Percentiles rank a stretch among this genome's conserved stretches.
These are phyloP conservation scores for Oreamnos americanus DNA, from an alignment of 2,113 vertebrate genomes.

Conservation along the genomic window DNA sequence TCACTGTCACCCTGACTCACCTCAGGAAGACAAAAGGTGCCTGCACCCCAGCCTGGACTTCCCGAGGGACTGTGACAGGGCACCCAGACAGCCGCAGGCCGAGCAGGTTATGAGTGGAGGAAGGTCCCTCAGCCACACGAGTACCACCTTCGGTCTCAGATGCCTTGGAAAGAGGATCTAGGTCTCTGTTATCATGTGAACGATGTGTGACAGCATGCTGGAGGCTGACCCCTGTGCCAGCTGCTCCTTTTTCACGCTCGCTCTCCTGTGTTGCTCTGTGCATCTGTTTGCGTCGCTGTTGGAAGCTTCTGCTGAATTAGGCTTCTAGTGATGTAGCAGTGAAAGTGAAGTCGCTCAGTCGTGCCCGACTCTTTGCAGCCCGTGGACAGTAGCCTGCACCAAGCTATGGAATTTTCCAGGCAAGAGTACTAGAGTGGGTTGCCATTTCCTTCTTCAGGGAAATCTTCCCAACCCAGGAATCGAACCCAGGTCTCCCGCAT, in stretches of 20 bases:
- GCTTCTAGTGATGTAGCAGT: background rate
- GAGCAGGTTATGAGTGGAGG: background rate
- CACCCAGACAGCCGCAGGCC: background rate
- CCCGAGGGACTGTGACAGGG: background rate
- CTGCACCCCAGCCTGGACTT: background rate
- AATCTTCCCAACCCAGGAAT: too few relatives aligned
- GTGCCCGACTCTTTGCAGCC: too few relatives aligned
- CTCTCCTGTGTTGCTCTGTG: background rate
- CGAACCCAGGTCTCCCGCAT: too few relatives aligned
- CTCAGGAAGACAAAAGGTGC: background rate
- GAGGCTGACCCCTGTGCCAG: background rate
- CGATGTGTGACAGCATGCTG: background rate
- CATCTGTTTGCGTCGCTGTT: background rate
- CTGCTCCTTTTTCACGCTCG: rapidly evolving
- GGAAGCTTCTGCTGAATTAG: background rate
- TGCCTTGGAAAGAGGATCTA: background rate
- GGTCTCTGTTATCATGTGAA: background rate
- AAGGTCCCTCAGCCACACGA: background rate
- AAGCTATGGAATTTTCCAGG: too few relatives aligned
- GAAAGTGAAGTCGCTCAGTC: too few relatives aligned
- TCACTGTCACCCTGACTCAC: background rate
- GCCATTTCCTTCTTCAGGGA: too few relatives aligned
- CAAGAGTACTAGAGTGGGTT: too few relatives aligned
- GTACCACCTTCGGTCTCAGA: background rate
- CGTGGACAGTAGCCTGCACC: too few relatives aligned